Conservation (phyloP, 2,888 invertebrate species). For the Litoditis marina region DNA sequence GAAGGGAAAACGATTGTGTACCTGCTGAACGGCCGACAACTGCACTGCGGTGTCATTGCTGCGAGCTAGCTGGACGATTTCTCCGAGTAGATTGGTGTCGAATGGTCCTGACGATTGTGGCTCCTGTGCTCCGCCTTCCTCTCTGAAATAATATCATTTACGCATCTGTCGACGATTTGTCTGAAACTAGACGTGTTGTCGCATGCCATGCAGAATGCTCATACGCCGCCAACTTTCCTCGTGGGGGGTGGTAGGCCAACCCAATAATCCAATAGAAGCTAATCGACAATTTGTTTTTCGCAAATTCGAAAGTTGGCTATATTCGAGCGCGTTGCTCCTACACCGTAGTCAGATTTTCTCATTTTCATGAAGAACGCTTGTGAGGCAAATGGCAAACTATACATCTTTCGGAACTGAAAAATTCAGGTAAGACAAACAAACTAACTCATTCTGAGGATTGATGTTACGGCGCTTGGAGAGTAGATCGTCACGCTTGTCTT, state of each 20-base stretch:
- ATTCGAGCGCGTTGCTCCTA: no score
- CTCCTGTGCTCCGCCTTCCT: constrained; percentile 25
- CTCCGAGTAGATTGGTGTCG: constrained; percentile 67
- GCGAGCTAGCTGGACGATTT: constrained; percentile 81
- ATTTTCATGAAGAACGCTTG: not conserved
- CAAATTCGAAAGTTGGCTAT: no score
- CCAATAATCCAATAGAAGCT: no score
- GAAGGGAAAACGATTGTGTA: no score
- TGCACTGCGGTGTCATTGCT: constrained; percentile 77
- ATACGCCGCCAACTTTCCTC: no score
- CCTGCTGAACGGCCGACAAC: constrained; percentile 80
- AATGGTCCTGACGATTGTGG: constrained; percentile 24
- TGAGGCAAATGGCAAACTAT: not conserved
- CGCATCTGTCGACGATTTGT: no score
- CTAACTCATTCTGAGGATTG: constrained; percentile 67
- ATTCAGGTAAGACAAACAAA: constrained; percentile 6
- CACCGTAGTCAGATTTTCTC: no score
- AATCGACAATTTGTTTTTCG: no score
- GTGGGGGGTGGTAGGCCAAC: no score
- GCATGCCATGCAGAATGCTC: no score
- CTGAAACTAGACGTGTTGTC: no score
- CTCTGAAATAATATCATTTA: constrained; percentile 20
- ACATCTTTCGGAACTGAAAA: not conserved
- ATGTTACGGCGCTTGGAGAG: constrained; percentile 93
- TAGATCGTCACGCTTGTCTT: constrained; percentile 96